Conservation (phyloP, 2,113 vertebrate species). For the Zosterops japonicus region DNA sequence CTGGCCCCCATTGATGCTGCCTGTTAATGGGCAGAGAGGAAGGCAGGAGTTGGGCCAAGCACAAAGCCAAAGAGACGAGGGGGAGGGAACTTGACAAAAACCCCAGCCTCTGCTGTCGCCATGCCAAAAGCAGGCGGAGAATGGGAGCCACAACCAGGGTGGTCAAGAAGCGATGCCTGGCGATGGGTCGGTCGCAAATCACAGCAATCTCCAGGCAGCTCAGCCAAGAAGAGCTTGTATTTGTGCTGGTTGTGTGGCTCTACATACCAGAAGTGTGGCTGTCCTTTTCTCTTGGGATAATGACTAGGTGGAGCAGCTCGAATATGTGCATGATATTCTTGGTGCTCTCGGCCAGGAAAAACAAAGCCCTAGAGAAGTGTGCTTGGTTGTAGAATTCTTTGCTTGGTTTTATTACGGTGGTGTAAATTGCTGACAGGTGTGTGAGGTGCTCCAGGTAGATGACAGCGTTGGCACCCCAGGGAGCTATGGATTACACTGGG, state of each 20-base stretch:
- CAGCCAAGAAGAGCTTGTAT: neutral
- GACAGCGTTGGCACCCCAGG: neutral
- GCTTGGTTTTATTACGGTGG: neutral
- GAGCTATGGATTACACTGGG: neutral
- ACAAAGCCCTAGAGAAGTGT: neutral
- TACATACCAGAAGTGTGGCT: slow-evolving; percentile 23
- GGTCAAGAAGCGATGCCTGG: neutral
- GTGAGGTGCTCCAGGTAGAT: neutral
- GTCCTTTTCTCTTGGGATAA: slow-evolving; percentile 28
- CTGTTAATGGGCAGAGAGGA: neutral
- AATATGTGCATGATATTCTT: slow-evolving; percentile 25
- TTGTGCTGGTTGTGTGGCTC: slow-evolving; percentile 28
- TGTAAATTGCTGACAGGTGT: neutral
- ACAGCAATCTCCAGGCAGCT: neutral
- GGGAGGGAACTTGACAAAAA: neutral
- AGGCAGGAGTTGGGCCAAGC: slow-evolving; percentile 40
- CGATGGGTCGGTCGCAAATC: slow-evolving; percentile 17
- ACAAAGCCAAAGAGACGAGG: neutral
- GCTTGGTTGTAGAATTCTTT: neutral
- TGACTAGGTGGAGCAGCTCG: slow-evolving; percentile 51
- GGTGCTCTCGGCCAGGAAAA: slow-evolving; percentile 26
- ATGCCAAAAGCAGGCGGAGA: neutral
- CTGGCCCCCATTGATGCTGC: neutral
- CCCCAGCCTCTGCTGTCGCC: neutral
- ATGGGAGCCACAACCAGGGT: slow-evolving; percentile 18